A percentile compares a stretch with the other conserved stretches of the same genome.
These are phyloP conservation scores for Papilio xuthus DNA, from an alignment of 1,140 invertebrate genomes.

Conservation along the genomic window DNA sequence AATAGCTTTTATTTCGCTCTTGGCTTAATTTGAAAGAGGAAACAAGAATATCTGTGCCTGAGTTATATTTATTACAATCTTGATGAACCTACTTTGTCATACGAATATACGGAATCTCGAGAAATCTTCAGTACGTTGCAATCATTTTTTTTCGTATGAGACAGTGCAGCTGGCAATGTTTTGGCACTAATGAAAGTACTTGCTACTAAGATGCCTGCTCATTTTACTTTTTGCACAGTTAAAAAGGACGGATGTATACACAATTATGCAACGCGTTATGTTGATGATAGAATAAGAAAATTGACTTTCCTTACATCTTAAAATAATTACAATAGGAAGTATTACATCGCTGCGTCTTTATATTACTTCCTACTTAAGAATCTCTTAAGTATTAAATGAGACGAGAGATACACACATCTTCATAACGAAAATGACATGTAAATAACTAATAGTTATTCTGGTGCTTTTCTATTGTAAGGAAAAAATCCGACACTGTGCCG, in stretches of 20 bases:
- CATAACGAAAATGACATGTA: background rate
- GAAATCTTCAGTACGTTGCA: too few species aligned
- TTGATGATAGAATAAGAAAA: constrained; percentile 20
- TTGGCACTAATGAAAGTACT: background rate
- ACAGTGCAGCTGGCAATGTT: too few species aligned
- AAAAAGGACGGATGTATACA: background rate
- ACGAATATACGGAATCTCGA: background rate
- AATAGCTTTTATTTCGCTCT: background rate
- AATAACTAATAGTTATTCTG: background rate
- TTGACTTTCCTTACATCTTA: constrained; percentile 1
- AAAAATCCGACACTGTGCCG: too few species aligned
- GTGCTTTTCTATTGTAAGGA: background rate
- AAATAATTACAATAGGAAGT: constrained; percentile 20
- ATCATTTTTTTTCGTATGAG: too few species aligned
- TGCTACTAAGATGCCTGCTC: background rate
- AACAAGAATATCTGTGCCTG: background rate
- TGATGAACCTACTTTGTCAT: background rate
- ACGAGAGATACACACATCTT: background rate
- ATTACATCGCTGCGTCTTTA: background rate
- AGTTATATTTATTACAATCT: background rate
- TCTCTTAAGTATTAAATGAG: background rate
- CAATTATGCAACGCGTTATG: background rate
- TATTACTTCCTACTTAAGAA: constrained; percentile 11
- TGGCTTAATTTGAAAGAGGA: too few species aligned
- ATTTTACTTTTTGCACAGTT: background rate